These are phyloP conservation scores for Mantis religiosa DNA, from an alignment of 2,888 invertebrate genomes.

Conservation along the genomic window DNA sequence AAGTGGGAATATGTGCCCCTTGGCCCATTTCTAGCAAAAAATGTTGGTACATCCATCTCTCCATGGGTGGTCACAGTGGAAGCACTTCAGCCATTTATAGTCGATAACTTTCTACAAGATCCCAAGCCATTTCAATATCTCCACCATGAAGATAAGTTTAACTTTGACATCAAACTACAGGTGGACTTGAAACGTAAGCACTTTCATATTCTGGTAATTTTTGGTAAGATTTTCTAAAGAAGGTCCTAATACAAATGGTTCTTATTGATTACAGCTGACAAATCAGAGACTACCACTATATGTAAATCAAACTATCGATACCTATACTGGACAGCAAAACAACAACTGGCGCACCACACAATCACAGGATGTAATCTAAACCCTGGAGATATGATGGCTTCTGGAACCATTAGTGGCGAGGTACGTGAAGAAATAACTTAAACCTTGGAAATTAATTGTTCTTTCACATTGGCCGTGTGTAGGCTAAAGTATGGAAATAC, in stretches of 20 bases:
- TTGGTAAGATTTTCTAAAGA: too few species aligned
- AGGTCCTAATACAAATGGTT: background rate
- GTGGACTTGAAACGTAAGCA: conserved; percentile 77
- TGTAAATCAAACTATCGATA: conserved; percentile 83
- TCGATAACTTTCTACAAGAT: conserved; percentile 79
- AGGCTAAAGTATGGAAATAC: too few species aligned
- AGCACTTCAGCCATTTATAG: conserved; percentile 81
- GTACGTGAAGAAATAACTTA: conserved; percentile 49
- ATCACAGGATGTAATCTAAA: conserved; percentile 94
- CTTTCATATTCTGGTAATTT: background rate
- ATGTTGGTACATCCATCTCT: conserved; percentile 90
- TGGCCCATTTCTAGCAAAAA: conserved; percentile 96
- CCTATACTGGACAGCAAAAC: conserved; percentile 96
- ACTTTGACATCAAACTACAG: conserved; percentile 89
- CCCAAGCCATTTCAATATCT: conserved; percentile 87
- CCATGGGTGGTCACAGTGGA: conserved; percentile 97
- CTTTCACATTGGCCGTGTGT: too few species aligned
- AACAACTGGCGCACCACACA: conserved; percentile 95
- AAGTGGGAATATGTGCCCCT: conserved; percentile 99
- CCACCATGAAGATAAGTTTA: conserved; percentile 76
- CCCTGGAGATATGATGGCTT: conserved; percentile 92
- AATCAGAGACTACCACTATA: conserved; percentile 59
- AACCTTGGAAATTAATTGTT: too few species aligned
- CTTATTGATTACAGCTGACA: conserved; percentile 37
- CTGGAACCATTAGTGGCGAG: conserved; percentile 95